phyloP scores from a whole-genome alignment of 2,797 vertebrate species.

The Phoxinus dragarum region DNA sequence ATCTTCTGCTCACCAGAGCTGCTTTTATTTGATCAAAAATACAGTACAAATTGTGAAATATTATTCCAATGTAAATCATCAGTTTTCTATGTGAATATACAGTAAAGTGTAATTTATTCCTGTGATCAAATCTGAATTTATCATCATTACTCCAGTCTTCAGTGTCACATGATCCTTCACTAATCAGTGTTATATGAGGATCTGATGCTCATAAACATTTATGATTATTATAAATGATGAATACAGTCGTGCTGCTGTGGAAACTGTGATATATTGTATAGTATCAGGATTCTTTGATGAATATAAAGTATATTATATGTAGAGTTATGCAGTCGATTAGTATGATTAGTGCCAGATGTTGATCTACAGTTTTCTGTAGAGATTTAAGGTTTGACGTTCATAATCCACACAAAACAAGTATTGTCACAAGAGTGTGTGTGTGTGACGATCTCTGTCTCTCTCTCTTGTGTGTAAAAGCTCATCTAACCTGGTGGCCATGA shows the following conservation, averaged over 20 bases:
- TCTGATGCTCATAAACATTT: not conserved
- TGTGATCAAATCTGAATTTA: not conserved
- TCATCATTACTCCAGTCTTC: not conserved
- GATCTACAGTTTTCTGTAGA: not conserved
- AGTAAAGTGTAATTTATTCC: not conserved
- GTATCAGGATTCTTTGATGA: not conserved
- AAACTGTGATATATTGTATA: not conserved
- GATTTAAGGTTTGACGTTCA: not conserved
- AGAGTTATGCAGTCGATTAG: not conserved
- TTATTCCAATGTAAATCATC: not conserved
- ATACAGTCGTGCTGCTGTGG: not conserved
- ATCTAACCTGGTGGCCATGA: slow-evolving; percentile 19
- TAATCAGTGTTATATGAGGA: not conserved
- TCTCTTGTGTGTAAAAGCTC: not conserved
- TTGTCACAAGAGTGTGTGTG: not conserved
- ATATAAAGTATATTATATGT: no score
- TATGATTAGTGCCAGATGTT: not conserved
- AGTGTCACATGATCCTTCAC: not conserved
- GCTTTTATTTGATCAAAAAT: not conserved
- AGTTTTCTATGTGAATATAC: not conserved
- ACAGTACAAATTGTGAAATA: not conserved
- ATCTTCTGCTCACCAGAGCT: not conserved
- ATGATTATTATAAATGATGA: not conserved
- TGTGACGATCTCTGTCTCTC: not conserved
- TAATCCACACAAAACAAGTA: not conserved